Percentiles rank a stretch among this genome's conserved stretches.
Evolutionary conservation across 2,888 invertebrate species (phyloP).

Genomic region (Agrenia bidenticulata): DNA sequence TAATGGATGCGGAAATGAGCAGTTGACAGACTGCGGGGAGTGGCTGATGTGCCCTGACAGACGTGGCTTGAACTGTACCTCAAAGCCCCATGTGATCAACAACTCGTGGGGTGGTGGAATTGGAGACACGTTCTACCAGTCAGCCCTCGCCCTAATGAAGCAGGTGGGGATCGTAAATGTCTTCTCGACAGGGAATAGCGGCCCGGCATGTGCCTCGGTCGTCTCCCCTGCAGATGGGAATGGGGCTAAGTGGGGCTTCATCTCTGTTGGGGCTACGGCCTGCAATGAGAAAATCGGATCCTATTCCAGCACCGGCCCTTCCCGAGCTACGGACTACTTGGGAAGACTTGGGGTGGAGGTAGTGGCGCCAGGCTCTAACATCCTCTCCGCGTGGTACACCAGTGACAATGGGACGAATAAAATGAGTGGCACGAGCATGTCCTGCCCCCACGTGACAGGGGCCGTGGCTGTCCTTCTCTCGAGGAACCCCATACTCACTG

Average conservation of each 20-base stretch:
- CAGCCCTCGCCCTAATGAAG: not conserved
- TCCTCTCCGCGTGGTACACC: not conserved
- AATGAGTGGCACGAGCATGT: not conserved
- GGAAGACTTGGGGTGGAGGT: not conserved
- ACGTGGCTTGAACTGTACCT: not conserved
- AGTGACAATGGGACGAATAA: not conserved
- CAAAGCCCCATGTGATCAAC: not conserved
- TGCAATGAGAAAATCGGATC: not conserved
- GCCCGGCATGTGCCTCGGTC: not conserved
- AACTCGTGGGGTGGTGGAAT: not conserved
- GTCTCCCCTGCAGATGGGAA: not conserved
- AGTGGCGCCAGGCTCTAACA: not conserved
- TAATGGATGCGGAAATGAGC: not conserved
- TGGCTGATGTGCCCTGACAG: constrained; percentile 4
- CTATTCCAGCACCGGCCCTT: not conserved
- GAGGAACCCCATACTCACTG: not conserved
- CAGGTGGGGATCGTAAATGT: not conserved
- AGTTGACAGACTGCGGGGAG: not conserved
- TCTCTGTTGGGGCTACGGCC: constrained; percentile 3
- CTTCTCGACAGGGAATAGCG: not conserved
- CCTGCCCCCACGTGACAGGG: constrained; percentile 4
- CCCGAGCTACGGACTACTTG: not conserved
- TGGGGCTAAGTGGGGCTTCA: not conserved
- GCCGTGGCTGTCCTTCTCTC: not conserved
- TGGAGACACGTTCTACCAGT: not conserved